Evolutionary conservation across 2,797 vertebrate genomes (phyloP), one percentile per base, ranked within the genome.

Genomic region (Cynodonichthys magdalenae): DNA sequence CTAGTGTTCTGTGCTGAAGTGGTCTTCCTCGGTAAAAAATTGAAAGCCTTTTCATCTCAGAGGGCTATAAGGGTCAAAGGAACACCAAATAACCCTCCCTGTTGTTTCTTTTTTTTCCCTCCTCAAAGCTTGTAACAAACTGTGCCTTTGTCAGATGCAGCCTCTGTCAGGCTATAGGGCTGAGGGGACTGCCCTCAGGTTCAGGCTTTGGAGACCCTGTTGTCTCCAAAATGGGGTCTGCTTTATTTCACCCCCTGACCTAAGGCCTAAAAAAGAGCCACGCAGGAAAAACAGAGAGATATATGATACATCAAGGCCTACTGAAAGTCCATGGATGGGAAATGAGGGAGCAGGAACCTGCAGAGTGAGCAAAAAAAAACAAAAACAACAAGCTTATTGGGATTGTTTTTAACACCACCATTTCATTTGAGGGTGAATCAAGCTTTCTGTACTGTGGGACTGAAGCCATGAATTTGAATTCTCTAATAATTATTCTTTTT

Each of bases 231-330:
- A 94, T 87, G 87, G 92, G 88, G 90, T 92, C 91, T 94, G 91
- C 89, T 92, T 94, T 92, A 92, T 92, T 92, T 93, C 88, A 90
- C 92, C 93, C 88, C 83, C 78, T 93, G 91, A 94, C 92, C 93
- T 57, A 44, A 66, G 82, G 86, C 82, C 84, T 67, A 84, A 81
- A 93, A 93, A 91, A 92, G 81, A 88, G 88, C 89, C 81, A 85
- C 85, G 81, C 88, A 93, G 91, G 90, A 90, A 92, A 93, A 93
- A 92, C 88, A 92, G 73, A 88, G 84, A 89, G 90, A 92, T 24
- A 24, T 89, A 89, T 78, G 92, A 94, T 94, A 92, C 86, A 92
- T 92, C 79, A 82, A 87, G 86, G 74, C 85, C 74, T 62, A 65
- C 82, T 86, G 87, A 89, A 90, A 92, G 85, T 86, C 75, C 78